Percentiles rank a stretch among this genome's conserved stretches.
Conservation (phyloP, 2,888 invertebrate genomes). For the Monochamus alternatus region DNA sequence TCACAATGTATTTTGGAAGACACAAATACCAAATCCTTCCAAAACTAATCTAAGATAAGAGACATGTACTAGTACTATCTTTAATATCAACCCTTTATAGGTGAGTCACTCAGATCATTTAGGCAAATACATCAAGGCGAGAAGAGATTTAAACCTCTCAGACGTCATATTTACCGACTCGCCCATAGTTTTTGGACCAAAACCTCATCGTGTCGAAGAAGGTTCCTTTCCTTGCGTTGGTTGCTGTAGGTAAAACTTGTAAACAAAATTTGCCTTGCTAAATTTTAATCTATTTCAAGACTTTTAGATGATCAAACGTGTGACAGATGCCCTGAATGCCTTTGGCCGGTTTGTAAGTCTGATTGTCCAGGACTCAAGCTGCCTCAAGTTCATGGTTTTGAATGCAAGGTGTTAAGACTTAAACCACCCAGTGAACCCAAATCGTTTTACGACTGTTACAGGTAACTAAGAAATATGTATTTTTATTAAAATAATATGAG, state of each 20-base stretch:
- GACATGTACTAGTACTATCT: not conserved
- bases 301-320: constrained; percentile 46
- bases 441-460: constrained; percentile 73
- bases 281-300: constrained; percentile 29
- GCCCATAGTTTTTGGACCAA: constrained; percentile 85
- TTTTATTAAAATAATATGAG: constrained; percentile 41
- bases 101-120: constrained; percentile 73
- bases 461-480: constrained; percentile 67
- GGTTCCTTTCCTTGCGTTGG: constrained; percentile 81
- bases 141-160: constrained; percentile 78
- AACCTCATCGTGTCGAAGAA: constrained; percentile 76
- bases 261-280: not conserved
- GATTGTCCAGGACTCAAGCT: constrained; percentile 76
- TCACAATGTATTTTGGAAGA: no score
- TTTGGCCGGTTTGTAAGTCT: constrained; percentile 82
- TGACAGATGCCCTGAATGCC: constrained; percentile 76
- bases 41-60: no score
- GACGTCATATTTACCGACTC: constrained; percentile 81
- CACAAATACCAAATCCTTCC: no score
- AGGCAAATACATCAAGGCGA: constrained; percentile 81
- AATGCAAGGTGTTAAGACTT: constrained; percentile 78
- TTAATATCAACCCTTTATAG: constrained; percentile 61
- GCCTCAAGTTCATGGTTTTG: constrained; percentile 74
- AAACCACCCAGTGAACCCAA: constrained; percentile 68
- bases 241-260: constrained; percentile 75